Base-by-base conservation (phyloP, 1,140 invertebrate genomes). In the Drosophila insularis region DNA sequence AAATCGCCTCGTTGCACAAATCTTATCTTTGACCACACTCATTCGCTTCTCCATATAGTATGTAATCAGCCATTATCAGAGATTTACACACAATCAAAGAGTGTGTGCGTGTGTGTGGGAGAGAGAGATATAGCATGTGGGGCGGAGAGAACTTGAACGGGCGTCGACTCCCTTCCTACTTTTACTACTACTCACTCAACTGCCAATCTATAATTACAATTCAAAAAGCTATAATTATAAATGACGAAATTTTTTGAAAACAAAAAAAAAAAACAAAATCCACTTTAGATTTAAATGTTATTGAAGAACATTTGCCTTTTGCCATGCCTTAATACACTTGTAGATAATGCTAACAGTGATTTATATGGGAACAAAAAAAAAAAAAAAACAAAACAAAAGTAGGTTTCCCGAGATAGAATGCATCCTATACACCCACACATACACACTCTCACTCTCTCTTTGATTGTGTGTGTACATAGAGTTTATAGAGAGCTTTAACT, bases 141-240 rank as follows among this genome's bases (percentile, higher is more conserved):
- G 43, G 43, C 43, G 43, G 43, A 50, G 43, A 50, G 43, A 50
- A 50, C 43, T 50, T 50, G 43, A 50, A 50, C 43, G 43, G 43
- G 43, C 17, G 43, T 50, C 43, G 43, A 50, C 43, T 50, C 43
- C 43, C 43, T 10, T 10, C 43, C 43, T 21, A 50, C 43, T 19
- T 21, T 19, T 21, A 50, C 43, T 17, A 46, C 43, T 21, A 50
- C 43, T 50, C 19, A 50, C 43, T 50, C 43, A 50, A 50, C 43
- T 50, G 43, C 13, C 70, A 87, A 81, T 87, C 82, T 87, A 82
- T 86, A 82, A 87, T 86, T 81, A 86, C 68, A 86, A 71, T 87
- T 72, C 60, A 50, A 17, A 72, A 46, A 31, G 78, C 81, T 86
- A 86, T 87, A 86, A 87, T 86, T 86, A 87, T 87, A 79, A 79